Percentiles rank a stretch among this genome's conserved stretches.
phyloP scores from a whole-genome alignment of 1,140 invertebrate genomes.

The Heliconius hewitsoni region DNA sequence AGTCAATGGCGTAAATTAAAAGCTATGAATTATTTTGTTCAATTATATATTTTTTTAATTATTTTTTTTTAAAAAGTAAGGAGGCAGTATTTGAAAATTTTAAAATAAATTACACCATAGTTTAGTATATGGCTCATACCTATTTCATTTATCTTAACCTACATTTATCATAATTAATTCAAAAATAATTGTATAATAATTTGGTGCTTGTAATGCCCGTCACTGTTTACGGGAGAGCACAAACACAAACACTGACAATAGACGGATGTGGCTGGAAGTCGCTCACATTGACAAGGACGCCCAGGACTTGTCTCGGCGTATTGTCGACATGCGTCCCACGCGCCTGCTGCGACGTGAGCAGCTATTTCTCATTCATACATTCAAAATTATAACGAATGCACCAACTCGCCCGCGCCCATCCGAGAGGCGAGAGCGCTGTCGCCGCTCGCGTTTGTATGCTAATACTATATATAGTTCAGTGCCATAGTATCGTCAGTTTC shows the following conservation, averaged over 20 bases:
- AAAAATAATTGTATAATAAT: constrained; percentile 11
- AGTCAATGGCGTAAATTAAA: neutral
- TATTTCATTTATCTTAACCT: neutral
- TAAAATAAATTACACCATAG: too few relatives aligned
- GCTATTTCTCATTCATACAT: constrained; percentile 81
- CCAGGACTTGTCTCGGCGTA: constrained; percentile 74
- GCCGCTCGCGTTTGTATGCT: constrained; percentile 78
- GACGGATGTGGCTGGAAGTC: constrained; percentile 79
- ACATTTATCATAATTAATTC: neutral
- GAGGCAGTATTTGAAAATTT: too few relatives aligned
- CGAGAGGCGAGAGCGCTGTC: constrained; percentile 51
- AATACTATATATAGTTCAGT: constrained; percentile 66
- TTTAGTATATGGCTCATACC: neutral
- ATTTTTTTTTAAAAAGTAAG: neutral
- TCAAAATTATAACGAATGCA: constrained; percentile 79
- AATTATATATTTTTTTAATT: too few relatives aligned
- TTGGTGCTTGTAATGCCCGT: constrained; percentile 61
- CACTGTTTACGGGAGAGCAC: constrained; percentile 69
- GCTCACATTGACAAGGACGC: constrained; percentile 81
- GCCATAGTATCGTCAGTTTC: constrained; percentile 75
- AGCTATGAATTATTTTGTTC: neutral
- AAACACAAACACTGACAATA: constrained; percentile 79
- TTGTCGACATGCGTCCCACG: constrained; percentile 78
- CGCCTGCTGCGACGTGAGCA: constrained; percentile 59
- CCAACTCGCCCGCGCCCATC: constrained; percentile 72